These are phyloP conservation scores for Drosophila albomicans DNA, from an alignment of 1,140 invertebrate species.

Conservation along the genomic window DNA sequence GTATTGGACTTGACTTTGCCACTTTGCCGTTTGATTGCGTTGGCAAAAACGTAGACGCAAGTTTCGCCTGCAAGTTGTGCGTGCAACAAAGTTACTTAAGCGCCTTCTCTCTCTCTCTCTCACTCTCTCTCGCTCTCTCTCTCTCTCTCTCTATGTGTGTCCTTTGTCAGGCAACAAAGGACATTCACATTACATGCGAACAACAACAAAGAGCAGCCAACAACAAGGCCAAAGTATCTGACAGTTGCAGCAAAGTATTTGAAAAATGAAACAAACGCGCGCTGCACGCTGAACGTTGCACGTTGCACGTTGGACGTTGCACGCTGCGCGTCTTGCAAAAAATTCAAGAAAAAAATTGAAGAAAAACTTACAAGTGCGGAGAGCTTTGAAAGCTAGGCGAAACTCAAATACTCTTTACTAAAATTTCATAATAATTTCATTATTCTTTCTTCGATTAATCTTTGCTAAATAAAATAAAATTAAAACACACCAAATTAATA, in stretches of 20 bases:
- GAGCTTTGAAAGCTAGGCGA: neutral
- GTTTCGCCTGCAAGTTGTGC: constrained; percentile 48
- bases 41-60: constrained; percentile 29
- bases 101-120: neutral
- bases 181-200: constrained; percentile 67
- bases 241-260: constrained; percentile 76
- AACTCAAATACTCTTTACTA: neutral
- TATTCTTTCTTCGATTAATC: too few relatives aligned
- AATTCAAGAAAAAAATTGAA: constrained; percentile 19
- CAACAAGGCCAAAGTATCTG: constrained; percentile 62
- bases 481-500: too few relatives aligned
- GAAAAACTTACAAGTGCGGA: neutral
- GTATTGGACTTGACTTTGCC: constrained; percentile 39
- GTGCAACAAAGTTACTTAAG: constrained; percentile 55
- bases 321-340: constrained; percentile 9
- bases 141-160: constrained; percentile 11
- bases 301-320: too few relatives aligned
- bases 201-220: constrained; percentile 23
- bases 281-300: neutral
- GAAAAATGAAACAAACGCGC: constrained; percentile 70
- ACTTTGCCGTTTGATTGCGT: constrained; percentile 50
- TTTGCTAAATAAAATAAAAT: too few relatives aligned
- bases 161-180: constrained; percentile 74
- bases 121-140: neutral
- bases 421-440: too few relatives aligned